Percentiles rank a stretch among this genome's conserved stretches.
phyloP scores from a whole-genome alignment of 1,140 invertebrate species.

The Eciton burchellii region DNA sequence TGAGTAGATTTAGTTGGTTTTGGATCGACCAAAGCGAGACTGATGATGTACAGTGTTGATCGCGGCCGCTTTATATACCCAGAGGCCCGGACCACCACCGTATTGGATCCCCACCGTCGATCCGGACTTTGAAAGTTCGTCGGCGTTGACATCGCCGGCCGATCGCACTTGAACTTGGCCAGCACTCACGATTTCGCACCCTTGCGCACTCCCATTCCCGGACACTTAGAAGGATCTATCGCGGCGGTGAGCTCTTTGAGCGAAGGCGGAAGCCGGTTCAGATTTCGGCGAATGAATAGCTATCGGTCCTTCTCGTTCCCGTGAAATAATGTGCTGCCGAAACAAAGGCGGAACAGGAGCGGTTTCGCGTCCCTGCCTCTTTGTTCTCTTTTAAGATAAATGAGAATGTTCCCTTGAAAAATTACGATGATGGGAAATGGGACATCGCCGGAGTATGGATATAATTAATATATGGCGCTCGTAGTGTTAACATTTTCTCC shows the following conservation, averaged over 20 bases:
- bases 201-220: not conserved
- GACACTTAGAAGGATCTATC: slow-evolving; percentile 10
- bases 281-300: not conserved
- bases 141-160: slow-evolving; percentile 45
- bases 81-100: slow-evolving; percentile 18
- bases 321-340: not conserved
- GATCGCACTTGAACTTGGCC: slow-evolving; percentile 73
- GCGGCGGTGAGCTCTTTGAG: not conserved
- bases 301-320: not conserved
- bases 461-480: no score
- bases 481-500: no score
- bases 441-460: not conserved
- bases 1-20: slow-evolving; percentile 62
- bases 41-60: slow-evolving; percentile 75
- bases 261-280: slow-evolving; percentile 3
- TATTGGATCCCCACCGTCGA: slow-evolving; percentile 56
- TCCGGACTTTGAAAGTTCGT: slow-evolving; percentile 67
- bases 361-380: no score
- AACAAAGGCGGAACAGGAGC: not conserved
- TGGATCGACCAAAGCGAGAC: slow-evolving; percentile 74
- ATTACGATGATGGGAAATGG: not conserved
- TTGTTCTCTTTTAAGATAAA: not conserved
- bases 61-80: slow-evolving; percentile 69
- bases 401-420: not conserved
- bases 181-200: slow-evolving; percentile 15